These are phyloP conservation scores for Protaetia brevitarsis DNA, from an alignment of 1,140 invertebrate species.

Conservation along the genomic window DNA sequence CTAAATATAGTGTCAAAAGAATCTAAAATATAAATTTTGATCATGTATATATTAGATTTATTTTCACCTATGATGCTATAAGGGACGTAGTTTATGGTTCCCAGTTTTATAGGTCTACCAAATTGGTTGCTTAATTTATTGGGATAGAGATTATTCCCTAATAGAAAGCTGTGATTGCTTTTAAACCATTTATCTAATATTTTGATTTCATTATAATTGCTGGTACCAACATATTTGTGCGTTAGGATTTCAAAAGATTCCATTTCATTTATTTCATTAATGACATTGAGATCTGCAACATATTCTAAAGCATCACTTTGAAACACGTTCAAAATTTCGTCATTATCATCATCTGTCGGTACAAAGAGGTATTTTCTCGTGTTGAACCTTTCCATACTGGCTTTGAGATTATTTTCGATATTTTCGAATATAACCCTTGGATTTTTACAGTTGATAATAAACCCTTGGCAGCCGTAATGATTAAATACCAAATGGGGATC, in stretches of 20 bases:
- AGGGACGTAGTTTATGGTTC: slow-evolving; percentile 38
- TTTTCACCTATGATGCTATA: slow-evolving; percentile 37
- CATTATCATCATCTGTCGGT: not conserved
- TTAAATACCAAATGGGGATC: slow-evolving; percentile 29
- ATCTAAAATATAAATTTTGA: not conserved
- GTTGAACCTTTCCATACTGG: slow-evolving; percentile 36
- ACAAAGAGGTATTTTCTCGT: slow-evolving; percentile 35
- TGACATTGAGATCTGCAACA: slow-evolving; percentile 32
- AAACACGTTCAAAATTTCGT: slow-evolving; percentile 22
- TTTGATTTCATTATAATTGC: slow-evolving; percentile 22
- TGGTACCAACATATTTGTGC: slow-evolving; percentile 35
- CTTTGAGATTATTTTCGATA: slow-evolving; percentile 34
- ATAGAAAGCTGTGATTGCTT: slow-evolving; percentile 32
- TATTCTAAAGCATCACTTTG: slow-evolving; percentile 28
- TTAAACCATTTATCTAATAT: slow-evolving; percentile 39
- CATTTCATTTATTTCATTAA: slow-evolving; percentile 8
- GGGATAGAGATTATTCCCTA: slow-evolving; percentile 34
- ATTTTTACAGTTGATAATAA: slow-evolving; percentile 30
- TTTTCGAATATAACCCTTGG: slow-evolving; percentile 25
- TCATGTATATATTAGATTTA: not conserved
- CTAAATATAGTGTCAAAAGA: not conserved
- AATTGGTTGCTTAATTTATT: slow-evolving; percentile 39
- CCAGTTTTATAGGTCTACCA: slow-evolving; percentile 32
- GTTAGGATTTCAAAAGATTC: slow-evolving; percentile 31
- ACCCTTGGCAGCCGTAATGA: slow-evolving; percentile 36